A percentile compares a stretch with the other conserved stretches of the same genome.
Conservation (phyloP, 2,797 vertebrate species). For the Girardinus metallicus region DNA sequence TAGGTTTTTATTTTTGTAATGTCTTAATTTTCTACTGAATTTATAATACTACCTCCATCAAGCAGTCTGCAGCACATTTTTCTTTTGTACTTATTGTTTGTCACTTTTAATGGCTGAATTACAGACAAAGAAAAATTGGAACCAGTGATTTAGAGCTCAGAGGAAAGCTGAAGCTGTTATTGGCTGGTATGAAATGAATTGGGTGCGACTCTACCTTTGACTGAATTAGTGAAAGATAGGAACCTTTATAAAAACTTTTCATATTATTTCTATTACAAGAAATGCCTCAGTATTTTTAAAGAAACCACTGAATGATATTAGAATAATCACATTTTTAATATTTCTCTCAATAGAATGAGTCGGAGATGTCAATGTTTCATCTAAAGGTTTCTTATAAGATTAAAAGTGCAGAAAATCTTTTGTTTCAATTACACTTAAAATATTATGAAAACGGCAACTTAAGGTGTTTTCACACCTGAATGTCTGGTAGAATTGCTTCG, state of each 20-base stretch:
- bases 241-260: not conserved
- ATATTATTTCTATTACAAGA: not conserved
- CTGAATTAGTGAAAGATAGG: no score
- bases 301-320: no score
- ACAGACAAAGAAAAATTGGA: not conserved
- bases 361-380: no score
- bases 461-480: not conserved
- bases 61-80: not conserved
- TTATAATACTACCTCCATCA: not conserved
- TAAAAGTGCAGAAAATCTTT: not conserved
- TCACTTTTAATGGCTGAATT: constrained; percentile 8
- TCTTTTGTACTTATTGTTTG: not conserved
- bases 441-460: not conserved
- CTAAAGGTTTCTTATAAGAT: no score
- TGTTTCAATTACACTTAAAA: not conserved
- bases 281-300: not conserved
- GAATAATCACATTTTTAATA: no score
- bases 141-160: not conserved
- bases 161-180: not conserved
- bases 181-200: not conserved
- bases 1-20: not conserved
- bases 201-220: not conserved
- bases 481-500: no score
- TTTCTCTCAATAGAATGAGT: no score
- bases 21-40: not conserved